Evolutionary conservation across 2,888 invertebrate species (phyloP), one percentile per base, ranked within the genome.

Genomic region (Achlya flavicornis): DNA sequence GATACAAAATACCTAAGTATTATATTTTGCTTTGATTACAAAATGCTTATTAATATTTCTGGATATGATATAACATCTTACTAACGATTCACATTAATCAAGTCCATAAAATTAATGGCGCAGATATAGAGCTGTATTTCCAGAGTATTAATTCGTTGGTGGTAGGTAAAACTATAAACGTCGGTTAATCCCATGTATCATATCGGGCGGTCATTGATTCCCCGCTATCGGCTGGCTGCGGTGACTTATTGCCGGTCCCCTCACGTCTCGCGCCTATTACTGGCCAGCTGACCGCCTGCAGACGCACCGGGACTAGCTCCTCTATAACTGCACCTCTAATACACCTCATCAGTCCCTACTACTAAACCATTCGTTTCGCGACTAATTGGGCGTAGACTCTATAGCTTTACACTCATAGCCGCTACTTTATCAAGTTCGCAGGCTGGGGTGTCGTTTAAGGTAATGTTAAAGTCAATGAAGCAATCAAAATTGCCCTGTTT

Each of bases 361-460:
- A 78, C 73, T 80, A 70, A 76, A 69, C 91, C 88, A 93, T 94
- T 89, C 91, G 88, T 94, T 90, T 89, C 86, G 85, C 85, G 90
- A 89, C 94, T 95, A 95, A 95, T 95, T 95, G 94, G 91, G 89
- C 93, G 92, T 86, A 89, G 92, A 88, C 84, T 89, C 85, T 83
- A 81, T 80, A 80, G 78, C 83, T 85, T 83, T 74, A 68, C 71
- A 70, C 70, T 81, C 79, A 82, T 79, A 67, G 76, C 66, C 69
- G 61, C 67, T 77, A 79, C 75, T 83, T 80, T 84, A 73, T 81
- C 79, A 79, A 74, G 60, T 63, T 57, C 61, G 61, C 19, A 57
- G 5, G 46, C 62, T 46, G 62, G 61, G 59, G 57, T 53, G 43
- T 67, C 46, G 14, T 57, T 46, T 41, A 41, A 60, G 11, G 14